Base-by-base conservation (phyloP, 92 coral and sea anemone species). In the Virgularia gustaviana region DNA sequence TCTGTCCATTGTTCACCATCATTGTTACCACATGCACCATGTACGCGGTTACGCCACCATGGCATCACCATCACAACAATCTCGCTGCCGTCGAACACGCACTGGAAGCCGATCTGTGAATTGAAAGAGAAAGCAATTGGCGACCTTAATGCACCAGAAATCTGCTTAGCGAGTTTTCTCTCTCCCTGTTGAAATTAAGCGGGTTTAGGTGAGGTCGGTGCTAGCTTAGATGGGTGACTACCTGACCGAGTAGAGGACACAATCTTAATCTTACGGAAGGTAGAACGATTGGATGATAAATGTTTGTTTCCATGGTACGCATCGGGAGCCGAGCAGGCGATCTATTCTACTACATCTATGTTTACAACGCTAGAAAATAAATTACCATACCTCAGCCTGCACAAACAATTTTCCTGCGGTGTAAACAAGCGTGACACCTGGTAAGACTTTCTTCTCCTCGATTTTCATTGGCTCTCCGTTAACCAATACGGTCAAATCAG, bases 1-100 rank as follows among this genome's bases (percentile, higher is more conserved):
- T 89, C 96, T 15, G 85, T 57, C 88, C 86, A 86, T 53, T 85
- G 79, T 53, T 89, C 96, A 12, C 88, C 96, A 63, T 86, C 72
- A 35, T 73, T 77, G 78, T 89, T 89, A 2, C 96, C 96, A 78
- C 96, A 89, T 65, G 86, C 62, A 9, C 96, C 96, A 32, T 80
- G 90, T 23, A 89, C 77, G 12, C 85, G 86, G 78, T 82, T 78
- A 24, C 70, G 88, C 44, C 81, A 81, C 42, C 65, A 44, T 63
- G 90, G 88, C 25, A 82, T 55, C 74, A 87, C 87, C 5, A 60
- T 66, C 55, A 89, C 67, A 39, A 57, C 62, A 35, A 83, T 77
- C 43, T 27, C 27, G 28, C 25, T 16, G 12, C 77, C 77, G 15
- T 64, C 76, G 70, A 78, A 83, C 6, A 54, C 37, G 33, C 70